Evolutionary conservation across 2,888 invertebrate species (phyloP).

Genomic region (Apoda limacodes): DNA sequence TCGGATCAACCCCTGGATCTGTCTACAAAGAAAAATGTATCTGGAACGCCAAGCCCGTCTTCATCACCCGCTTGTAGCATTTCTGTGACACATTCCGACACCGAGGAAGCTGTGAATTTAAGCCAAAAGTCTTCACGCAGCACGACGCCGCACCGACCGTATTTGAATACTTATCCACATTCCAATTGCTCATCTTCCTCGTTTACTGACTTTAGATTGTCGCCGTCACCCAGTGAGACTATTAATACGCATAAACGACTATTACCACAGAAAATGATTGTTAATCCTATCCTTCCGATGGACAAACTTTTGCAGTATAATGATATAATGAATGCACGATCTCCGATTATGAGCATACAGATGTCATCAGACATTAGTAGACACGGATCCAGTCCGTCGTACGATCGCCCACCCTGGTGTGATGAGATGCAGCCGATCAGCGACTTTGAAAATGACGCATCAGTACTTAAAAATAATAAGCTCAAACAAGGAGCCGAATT

Average conservation of each 20-base stretch:
- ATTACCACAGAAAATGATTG: conserved; percentile 37
- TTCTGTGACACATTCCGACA: conserved; percentile 73
- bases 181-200: conserved; percentile 72
- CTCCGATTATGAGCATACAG: conserved; percentile 72
- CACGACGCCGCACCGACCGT: conserved; percentile 68
- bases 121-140: conserved; percentile 78
- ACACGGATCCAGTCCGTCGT: conserved; percentile 75
- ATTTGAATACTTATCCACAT: conserved; percentile 66
- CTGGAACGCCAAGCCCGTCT: conserved; percentile 69
- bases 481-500: conserved; percentile 41
- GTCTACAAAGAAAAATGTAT: conserved; percentile 79
- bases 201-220: conserved; percentile 55
- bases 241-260: conserved; percentile 43
- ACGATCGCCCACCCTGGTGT: conserved; percentile 75
- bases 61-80: conserved; percentile 74
- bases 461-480: conserved; percentile 54
- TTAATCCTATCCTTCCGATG: conserved; percentile 71
- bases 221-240: conserved; percentile 62
- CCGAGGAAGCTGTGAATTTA: conserved; percentile 82
- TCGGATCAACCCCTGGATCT: conserved; percentile 90
- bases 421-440: conserved; percentile 61
- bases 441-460: conserved; percentile 61
- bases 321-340: conserved; percentile 68
- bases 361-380: conserved; percentile 42
- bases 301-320: conserved; percentile 70